Percentiles rank a stretch among this genome's conserved stretches.
Evolutionary conservation across 1,140 invertebrate species (phyloP).

Genomic region (Bombus haemorrhoidalis): DNA sequence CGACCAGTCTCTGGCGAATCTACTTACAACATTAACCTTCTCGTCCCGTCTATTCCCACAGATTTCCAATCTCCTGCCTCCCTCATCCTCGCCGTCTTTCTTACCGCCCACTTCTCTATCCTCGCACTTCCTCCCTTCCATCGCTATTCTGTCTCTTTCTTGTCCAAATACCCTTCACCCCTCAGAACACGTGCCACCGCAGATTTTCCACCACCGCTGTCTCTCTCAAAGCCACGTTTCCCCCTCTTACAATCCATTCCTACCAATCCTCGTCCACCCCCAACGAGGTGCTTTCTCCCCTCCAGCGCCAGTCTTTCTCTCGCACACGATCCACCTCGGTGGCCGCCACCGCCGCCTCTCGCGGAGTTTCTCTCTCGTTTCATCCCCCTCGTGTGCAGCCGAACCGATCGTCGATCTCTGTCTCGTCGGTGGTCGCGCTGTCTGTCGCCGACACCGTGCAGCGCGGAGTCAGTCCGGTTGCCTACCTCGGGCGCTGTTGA

Average conservation of each 20-base stretch:
- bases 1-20: not conserved
- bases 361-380: conserved; percentile 3
- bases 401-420: conserved; percentile 6
- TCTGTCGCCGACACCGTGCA: conserved; percentile 52
- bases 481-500: conserved; percentile 70
- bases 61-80: not conserved
- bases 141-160: not conserved
- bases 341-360: not conserved
- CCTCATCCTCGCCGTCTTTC: not conserved
- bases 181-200: not conserved
- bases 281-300: not conserved
- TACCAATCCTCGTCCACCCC: not conserved
- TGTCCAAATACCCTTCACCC: not conserved
- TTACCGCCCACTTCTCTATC: not conserved
- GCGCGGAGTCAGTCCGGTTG: conserved; percentile 70
- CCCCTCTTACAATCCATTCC: not conserved
- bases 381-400: not conserved
- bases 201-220: not conserved
- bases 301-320: not conserved
- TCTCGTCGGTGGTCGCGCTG: conserved; percentile 39
- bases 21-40: not conserved
- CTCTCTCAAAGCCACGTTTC: not conserved
- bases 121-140: conserved; percentile 1
- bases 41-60: not conserved
- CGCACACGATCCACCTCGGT: not conserved